Base-by-base conservation (phyloP, 2,797 vertebrate genomes). In the Phalloptychus januarius region DNA sequence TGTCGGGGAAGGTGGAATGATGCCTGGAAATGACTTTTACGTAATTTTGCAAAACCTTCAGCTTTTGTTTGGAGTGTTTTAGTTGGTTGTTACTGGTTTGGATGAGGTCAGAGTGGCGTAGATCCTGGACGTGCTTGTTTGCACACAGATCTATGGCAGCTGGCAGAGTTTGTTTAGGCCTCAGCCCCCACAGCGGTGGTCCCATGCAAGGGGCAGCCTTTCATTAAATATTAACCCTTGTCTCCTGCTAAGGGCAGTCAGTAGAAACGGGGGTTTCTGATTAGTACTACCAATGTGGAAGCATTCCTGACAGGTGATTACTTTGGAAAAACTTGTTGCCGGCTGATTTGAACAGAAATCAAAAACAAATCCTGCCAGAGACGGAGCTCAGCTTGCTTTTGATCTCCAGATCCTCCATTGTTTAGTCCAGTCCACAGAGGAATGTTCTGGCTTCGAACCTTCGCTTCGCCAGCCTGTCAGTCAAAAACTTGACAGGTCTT, bases 81-180 rank as follows among this genome's bases (percentile, higher is more conserved):
- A 87, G n/a, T 71, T 79, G 52, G 40, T 79, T 87, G 81, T 89
- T 72, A 5, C 3, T 36, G 13, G 42, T 16, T 72, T 72, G 23
- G 42, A 79, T 74, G 48, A 78, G 78, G 82, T 85, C 67, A 78
- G 25, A 76, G 72, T 71, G 85, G 87, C 79, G 81, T 63, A 90
- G 80, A 89, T 90, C 85, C 77, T 83, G 65, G 85, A 89, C 78
- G 78, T 46, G 85, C 82, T 91, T 16, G 78, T 93, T 94, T 94
- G 88, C 90, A 76, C 83, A 88, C 81, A 88, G 92, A 92, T 91
- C 90, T 16, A 90, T 92, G 88, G 87, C 90, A 90, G 87, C 89
- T 90, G 92, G 81, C 79, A 84, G 72, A 82, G 85, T 90, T 94
- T 95, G 91, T 93, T 95, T 93, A 93, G 91, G 83, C 89, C 91